Conservation (phyloP, 2,113 vertebrate genomes). For the Tympanuchus pallidicinctus region DNA sequence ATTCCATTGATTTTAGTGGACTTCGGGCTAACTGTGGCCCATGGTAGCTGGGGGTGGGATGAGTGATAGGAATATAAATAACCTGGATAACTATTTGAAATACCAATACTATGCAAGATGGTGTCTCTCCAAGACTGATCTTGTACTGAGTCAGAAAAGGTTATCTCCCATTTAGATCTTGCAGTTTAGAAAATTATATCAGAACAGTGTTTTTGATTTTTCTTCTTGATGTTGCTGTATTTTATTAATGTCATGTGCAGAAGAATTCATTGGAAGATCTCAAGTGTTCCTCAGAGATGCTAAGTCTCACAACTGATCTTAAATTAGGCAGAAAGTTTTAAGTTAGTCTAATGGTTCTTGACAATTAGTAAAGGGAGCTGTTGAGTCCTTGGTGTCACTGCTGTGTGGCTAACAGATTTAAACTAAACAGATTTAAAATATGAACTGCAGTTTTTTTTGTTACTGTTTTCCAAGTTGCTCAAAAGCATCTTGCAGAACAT, state of each 20-base stretch:
- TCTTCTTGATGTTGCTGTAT: not conserved
- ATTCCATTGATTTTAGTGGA: constrained; percentile 59
- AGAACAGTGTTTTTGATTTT: not conserved
- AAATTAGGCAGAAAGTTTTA: not conserved
- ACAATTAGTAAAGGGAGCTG: not conserved
- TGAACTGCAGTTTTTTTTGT: not conserved
- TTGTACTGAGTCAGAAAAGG: not conserved
- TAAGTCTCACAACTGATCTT: not conserved
- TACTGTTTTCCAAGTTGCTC: not conserved
- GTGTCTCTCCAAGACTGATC: not conserved
- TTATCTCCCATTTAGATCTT: not conserved
- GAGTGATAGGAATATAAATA: constrained; percentile 59
- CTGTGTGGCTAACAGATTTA: not conserved
- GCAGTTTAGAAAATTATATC: not conserved
- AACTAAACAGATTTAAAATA: too few relatives aligned
- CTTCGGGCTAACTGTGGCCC: constrained; percentile 47
- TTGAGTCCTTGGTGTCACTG: not conserved
- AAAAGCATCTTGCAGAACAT: not conserved
- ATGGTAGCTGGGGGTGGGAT: not conserved
- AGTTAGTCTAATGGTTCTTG: not conserved
- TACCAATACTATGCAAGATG: constrained; percentile 8
- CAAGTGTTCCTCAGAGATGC: not conserved
- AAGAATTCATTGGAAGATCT: not conserved
- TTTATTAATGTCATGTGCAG: not conserved
- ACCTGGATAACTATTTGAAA: constrained; percentile 26